Conservation (phyloP, 2,888 invertebrate species). For the Napeogenes inachia region DNA sequence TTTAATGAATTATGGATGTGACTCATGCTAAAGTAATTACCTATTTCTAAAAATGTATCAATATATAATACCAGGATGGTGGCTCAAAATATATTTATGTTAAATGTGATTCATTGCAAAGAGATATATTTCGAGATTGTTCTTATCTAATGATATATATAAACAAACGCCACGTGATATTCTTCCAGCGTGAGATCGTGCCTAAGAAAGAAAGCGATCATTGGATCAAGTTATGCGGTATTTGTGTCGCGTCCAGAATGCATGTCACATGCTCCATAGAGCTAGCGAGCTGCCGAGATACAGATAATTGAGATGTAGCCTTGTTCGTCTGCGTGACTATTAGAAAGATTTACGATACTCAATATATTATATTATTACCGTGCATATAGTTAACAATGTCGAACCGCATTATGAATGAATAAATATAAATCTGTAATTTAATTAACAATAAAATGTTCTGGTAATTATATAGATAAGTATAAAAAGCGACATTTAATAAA, state of each 20-base stretch:
- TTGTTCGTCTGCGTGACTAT: not conserved
- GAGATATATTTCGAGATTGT: not conserved
- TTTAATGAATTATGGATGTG: too few relatives aligned
- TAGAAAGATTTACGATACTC: not conserved
- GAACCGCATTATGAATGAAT: too few relatives aligned
- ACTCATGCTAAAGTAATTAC: too few relatives aligned
- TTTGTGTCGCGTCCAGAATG: slow-evolving; percentile 22
- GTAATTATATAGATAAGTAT: too few relatives aligned
- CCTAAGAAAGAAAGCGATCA: slow-evolving; percentile 15
- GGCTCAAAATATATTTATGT: not conserved
- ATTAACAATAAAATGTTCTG: too few relatives aligned
- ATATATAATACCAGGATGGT: too few relatives aligned
- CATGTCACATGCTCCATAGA: slow-evolving; percentile 22
- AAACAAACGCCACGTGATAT: slow-evolving; percentile 9
- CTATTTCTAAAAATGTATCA: too few relatives aligned
- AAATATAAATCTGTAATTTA: too few relatives aligned
- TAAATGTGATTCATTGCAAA: too few relatives aligned
- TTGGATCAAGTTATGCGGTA: slow-evolving; percentile 21
- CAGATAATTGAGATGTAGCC: not conserved
- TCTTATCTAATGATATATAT: not conserved
- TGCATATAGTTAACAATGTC: too few relatives aligned
- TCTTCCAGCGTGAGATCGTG: slow-evolving; percentile 15
- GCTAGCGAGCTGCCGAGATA: not conserved
- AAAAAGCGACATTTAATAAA: not conserved
- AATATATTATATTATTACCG: too few relatives aligned